Percentiles rank a stretch among this genome's conserved stretches.
These are phyloP conservation scores for Entelurus aequoreus DNA, from an alignment of 2,113 vertebrate genomes.

Conservation along the genomic window DNA sequence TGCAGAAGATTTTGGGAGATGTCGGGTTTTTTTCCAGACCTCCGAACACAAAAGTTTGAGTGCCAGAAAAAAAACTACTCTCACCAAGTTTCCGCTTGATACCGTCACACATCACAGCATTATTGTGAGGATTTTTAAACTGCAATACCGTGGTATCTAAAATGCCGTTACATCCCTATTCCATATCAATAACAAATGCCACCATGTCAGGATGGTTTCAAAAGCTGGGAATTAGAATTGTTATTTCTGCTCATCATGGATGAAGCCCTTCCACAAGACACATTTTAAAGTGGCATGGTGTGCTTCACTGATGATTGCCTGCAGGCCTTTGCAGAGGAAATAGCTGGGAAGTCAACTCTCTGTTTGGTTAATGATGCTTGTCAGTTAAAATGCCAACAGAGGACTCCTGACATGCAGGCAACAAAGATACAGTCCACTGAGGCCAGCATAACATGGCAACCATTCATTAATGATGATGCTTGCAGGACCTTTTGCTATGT, in stretches of 20 bases:
- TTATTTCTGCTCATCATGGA: not conserved
- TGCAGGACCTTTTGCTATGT: constrained; percentile 26
- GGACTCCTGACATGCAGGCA: constrained; percentile 40
- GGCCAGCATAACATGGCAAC: constrained; percentile 29
- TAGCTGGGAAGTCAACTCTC: constrained; percentile 42
- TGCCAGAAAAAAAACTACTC: no score
- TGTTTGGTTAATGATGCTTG: constrained; percentile 43
- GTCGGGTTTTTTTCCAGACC: no score
- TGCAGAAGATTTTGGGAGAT: no score
- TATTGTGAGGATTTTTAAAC: no score
- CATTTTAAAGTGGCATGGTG: constrained; percentile 17
- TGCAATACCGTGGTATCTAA: no score
- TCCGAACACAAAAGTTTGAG: no score
- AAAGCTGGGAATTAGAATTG: not conserved
- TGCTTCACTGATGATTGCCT: constrained; percentile 17
- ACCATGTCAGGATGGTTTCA: not conserved
- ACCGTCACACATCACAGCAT: no score
- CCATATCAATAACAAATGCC: no score
- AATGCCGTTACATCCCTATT: not conserved
- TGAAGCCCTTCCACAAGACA: not conserved
- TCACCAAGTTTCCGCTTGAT: no score
- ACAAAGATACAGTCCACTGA: constrained; percentile 33
- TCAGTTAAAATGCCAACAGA: constrained; percentile 41
- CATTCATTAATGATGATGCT: constrained; percentile 46
- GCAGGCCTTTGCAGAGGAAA: constrained; percentile 39